Evolutionary conservation across 2,888 invertebrate species (phyloP).

Genomic region (Drosophila cognata): DNA sequence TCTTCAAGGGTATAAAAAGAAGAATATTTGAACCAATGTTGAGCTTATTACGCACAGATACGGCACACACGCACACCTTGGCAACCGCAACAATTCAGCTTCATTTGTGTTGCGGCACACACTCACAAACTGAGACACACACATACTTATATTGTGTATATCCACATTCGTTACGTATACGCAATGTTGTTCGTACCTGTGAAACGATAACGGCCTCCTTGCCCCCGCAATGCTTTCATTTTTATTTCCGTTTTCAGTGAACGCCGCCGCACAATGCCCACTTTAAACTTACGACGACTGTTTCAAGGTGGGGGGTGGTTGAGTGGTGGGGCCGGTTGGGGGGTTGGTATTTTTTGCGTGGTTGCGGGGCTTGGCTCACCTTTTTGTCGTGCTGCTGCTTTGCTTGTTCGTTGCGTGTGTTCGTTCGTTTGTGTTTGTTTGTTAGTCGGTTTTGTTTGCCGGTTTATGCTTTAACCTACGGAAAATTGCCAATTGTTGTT

Average conservation of each 20-base stretch:
- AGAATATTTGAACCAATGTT: constrained; percentile 34
- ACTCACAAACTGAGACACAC: constrained; percentile 16
- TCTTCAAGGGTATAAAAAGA: constrained; percentile 1
- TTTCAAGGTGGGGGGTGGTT: not conserved
- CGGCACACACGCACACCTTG: constrained; percentile 28
- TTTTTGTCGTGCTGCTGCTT: constrained; percentile 35
- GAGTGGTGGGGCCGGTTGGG: not conserved
- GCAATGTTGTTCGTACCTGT: constrained; percentile 42
- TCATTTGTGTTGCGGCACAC: constrained; percentile 66
- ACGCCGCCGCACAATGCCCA: constrained; percentile 61
- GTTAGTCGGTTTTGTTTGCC: constrained; percentile 56
- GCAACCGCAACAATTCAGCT: constrained; percentile 74
- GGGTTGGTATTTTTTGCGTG: constrained; percentile 2
- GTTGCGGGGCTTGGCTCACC: constrained; percentile 24
- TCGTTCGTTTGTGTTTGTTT: constrained; percentile 60
- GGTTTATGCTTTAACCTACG: constrained; percentile 66
- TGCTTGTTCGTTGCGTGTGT: constrained; percentile 48
- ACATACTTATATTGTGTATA: constrained; percentile 7
- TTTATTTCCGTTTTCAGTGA: constrained; percentile 70
- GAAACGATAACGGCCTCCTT: constrained; percentile 50
- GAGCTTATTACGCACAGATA: constrained; percentile 73
- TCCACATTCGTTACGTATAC: constrained; percentile 53
- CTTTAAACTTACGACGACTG: constrained; percentile 64
- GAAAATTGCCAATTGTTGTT: constrained; percentile 77
- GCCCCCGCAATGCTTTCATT: constrained; percentile 62